Evolutionary conservation across 2,888 invertebrate species (phyloP), one percentile per base, ranked within the genome.

Genomic region (Oeneis ivallda): DNA sequence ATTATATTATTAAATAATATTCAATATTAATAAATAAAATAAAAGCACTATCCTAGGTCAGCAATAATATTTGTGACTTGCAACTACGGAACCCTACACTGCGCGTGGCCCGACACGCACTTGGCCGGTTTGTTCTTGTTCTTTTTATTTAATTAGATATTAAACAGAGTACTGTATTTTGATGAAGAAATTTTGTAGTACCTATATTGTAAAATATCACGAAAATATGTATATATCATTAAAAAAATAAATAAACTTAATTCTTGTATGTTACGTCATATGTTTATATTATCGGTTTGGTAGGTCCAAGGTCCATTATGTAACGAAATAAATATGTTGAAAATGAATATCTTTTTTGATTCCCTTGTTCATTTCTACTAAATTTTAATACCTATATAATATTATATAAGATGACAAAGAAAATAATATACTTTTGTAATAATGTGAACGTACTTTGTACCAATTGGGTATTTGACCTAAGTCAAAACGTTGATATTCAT

Each of bases 291-390:
- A 64, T 66, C 49, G 70, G 70, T 71, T 69, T 70, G 70, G 70
- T 71, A 64, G 65, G 64, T 66, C 66, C 53, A 62, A 50, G 64
- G 66, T 68, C 37, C 9, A 37, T 37, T 37, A 9, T 37, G 1
- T 64, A 66, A 66, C 49, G 56, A 66, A 68, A 67, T 64, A 69
- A 72, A 69, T 39, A 66, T 67, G 68, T 67, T 66, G 41, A 66
- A 70, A 67, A 66, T 17, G 50, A 43, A 49, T 43, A 59, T 41
- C 50, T 62, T 67, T 49, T 67, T 54, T 70, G 67, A 64, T 54
- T 37, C 19, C 11, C 43, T 26, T 26, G 4, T 10, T 19, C 26
- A 5, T 50, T 50, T 26, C 7, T 11, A 58, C 7, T 17, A 19
- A 43, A 39, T n/a, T 32, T 32, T 32, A 58, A n/a, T 19, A n/a